Base-by-base conservation (phyloP, 2,113 vertebrate species). In the Lepidothrix coronata region DNA sequence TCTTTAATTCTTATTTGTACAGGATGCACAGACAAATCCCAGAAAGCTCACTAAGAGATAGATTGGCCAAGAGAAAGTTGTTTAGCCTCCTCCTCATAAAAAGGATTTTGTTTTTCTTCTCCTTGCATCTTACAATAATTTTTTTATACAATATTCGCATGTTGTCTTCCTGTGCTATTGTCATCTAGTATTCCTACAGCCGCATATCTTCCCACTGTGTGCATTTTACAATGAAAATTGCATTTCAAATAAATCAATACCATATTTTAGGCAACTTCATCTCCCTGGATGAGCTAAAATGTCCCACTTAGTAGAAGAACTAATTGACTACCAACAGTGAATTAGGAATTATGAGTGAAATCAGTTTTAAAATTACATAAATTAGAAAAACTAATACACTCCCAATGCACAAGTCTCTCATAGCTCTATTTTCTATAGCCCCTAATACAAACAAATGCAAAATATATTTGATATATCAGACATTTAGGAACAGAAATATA, bases 231-330 rank as follows among this genome's bases (percentile, higher is more conserved):
- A 83, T 39, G 39, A 85, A 95, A 94, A 91, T 16, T 80, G 12
- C 27, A 77, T 89, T 91, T 83, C 51, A 90, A 70, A 85, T 88
- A 96, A 94, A 96, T 83, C 88, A 91, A 59, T 89, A 85, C 8
- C 0, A 0, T 58, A 79, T 85, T 93, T 88, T 77, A 93, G 51
- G 67, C 51, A 88, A 96, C 24, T 88, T 83, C 14, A 59, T 41
- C 35, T 90, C 71, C 43, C 11, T 41, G 39, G 33, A 71, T 66
- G 33, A 91, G 43, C 28, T 31, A 58, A 63, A 92, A 77, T 0
- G 0, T 80, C 33, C 22, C 30, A 71, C 23, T 86, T 83, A 89
- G 24, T 52, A 17, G 52, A 89, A 70, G 31, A 89, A 6, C n/a
- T 88, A 91, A 91, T 33, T 75, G 49, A 88, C 49, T 66, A n/a